These are phyloP conservation scores for Epinephelus cyanopodus DNA, from an alignment of 2,113 vertebrate genomes.

Conservation along the genomic window DNA sequence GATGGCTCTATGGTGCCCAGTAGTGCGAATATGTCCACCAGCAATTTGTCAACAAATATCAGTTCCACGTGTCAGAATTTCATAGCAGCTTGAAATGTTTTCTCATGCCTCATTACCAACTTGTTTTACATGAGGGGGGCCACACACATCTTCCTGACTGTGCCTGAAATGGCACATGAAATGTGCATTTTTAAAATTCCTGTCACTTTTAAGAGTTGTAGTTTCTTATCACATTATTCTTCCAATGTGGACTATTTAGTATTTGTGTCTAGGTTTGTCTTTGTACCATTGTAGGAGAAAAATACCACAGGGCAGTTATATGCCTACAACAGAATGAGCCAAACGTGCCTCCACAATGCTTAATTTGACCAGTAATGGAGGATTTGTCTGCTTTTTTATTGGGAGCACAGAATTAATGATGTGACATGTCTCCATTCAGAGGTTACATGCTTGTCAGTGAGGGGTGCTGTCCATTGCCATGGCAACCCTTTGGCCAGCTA, in stretches of 20 bases:
- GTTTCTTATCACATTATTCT: neutral
- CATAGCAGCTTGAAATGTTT: conserved; percentile 57
- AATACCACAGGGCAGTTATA: neutral
- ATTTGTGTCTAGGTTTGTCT: neutral
- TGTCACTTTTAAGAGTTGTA: conserved; percentile 17
- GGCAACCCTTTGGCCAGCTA: conserved; percentile 11
- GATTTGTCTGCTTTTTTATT: neutral
- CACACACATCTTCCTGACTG: conserved; percentile 11
- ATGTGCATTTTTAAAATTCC: conserved; percentile 21
- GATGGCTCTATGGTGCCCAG: neutral
- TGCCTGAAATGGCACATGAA: conserved; percentile 28
- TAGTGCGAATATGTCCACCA: conserved; percentile 5
- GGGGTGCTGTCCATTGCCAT: neutral
- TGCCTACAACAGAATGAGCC: neutral
- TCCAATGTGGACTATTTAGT: neutral
- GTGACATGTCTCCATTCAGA: conserved; percentile 1
- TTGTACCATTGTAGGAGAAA: neutral
- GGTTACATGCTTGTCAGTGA: neutral
- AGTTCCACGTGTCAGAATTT: conserved; percentile 42
- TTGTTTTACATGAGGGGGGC: conserved; percentile 20
- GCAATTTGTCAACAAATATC: conserved; percentile 45
- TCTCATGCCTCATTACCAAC: conserved; percentile 47
- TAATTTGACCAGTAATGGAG: neutral
- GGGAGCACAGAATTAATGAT: neutral
- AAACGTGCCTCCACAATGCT: neutral